These are phyloP conservation scores for Lepidurus packardi DNA, from an alignment of 1,140 invertebrate genomes.

Conservation along the genomic window DNA sequence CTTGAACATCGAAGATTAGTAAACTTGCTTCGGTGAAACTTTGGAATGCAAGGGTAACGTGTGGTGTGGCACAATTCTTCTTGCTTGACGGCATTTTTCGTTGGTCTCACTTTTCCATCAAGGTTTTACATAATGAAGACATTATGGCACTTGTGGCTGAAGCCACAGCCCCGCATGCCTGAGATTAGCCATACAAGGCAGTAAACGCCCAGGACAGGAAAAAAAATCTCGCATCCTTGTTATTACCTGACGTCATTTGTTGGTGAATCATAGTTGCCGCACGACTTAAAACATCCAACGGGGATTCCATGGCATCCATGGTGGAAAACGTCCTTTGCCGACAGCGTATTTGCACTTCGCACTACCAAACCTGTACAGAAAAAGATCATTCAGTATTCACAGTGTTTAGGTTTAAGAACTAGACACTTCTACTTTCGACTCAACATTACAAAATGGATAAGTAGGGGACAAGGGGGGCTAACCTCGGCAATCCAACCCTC, in stretches of 20 bases:
- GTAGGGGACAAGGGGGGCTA: not conserved
- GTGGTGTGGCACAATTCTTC: not conserved
- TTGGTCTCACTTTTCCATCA: not conserved
- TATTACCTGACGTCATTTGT: conserved; percentile 25
- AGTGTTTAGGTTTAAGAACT: not conserved
- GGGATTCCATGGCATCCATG: conserved; percentile 64
- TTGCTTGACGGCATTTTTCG: not conserved
- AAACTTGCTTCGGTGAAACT: not conserved
- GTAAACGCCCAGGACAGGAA: not conserved
- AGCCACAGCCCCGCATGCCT: no score
- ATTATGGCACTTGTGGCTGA: not conserved
- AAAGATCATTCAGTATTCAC: not conserved
- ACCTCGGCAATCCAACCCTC: not conserved
- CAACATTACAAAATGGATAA: not conserved
- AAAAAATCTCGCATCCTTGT: not conserved
- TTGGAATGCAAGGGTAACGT: not conserved
- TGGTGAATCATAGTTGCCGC: conserved; percentile 68
- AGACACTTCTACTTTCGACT: not conserved
- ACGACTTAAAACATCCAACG: conserved; percentile 77
- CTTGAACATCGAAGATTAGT: not conserved
- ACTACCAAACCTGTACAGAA: not conserved
- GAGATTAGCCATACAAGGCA: no score
- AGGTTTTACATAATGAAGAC: not conserved
- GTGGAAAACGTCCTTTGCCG: not conserved
- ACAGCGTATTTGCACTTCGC: not conserved